Conservation (phyloP, 2,113 vertebrate species). For the Lasiurus cinereus region DNA sequence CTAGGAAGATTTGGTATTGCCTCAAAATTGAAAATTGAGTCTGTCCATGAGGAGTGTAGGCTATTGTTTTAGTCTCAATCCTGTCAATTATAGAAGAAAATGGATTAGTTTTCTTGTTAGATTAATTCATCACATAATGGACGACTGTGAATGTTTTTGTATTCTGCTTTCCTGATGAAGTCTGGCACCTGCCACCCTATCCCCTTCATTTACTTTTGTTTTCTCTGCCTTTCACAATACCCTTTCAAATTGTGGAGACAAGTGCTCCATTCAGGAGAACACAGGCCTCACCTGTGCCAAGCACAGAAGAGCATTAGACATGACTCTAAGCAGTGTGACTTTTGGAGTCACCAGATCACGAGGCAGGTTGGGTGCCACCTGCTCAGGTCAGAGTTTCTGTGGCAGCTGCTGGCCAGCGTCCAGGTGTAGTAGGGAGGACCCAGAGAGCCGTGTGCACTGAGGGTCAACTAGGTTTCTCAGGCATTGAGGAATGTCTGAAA, state of each 20-base stretch:
- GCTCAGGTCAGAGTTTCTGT: background rate
- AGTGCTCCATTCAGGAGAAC: conserved; percentile 51
- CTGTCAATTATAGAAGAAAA: background rate
- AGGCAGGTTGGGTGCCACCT: background rate
- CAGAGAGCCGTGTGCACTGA: rapidly evolving
- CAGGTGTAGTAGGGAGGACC: background rate
- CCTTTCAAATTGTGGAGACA: conserved; percentile 56
- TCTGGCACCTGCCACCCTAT: background rate
- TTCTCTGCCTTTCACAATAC: conserved; percentile 42
- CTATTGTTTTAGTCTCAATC: background rate
- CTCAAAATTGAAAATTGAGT: background rate
- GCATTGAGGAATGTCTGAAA: background rate
- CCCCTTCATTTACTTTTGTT: background rate
- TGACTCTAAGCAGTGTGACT: background rate
- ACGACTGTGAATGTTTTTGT: background rate
- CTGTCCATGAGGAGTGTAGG: background rate
- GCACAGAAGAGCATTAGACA: background rate
- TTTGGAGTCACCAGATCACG: background rate
- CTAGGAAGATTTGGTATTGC: background rate
- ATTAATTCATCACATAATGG: background rate
- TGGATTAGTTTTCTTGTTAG: background rate
- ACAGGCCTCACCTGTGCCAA: conserved; percentile 26
- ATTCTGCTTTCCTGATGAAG: background rate
- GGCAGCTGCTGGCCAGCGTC: background rate
- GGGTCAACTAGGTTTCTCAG: background rate